Base-by-base conservation (phyloP, 2,888 invertebrate species). In the Apodemia mormo region DNA sequence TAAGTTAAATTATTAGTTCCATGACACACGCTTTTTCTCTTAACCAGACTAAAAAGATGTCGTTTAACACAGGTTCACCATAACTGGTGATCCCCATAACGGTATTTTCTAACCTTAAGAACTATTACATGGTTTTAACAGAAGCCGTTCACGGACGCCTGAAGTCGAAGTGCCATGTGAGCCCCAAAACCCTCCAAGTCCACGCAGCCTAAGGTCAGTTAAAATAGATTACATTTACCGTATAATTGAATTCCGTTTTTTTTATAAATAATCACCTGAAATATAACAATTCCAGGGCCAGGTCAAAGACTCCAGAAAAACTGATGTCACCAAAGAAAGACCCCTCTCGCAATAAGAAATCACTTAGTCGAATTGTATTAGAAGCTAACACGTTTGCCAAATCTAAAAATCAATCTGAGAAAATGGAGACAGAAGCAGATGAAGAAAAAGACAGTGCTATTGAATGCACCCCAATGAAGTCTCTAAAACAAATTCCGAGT, bases 261-360 rank as follows among this genome's bases (percentile, higher is more conserved):
- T 54, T 22, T 22, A 54, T 22, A n/a, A 54, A 54, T 22, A n/a
- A 7, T 54, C 22, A 54, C 0, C 22, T n/a, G 8, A 54, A 22
- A 8, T 54, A n/a, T 54, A 22, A 22, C 6, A 83, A 74, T 73
- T 75, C 6, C 76, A 93, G 92, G 70, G 87, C 86, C 75, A 85
- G 90, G 30, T 85, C 91, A 2, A 92, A 89, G 79, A 94, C 93
- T 2, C 93, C 93, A 9, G 93, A 93, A 72, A 92, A 90, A 76
- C 71, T 87, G 1, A 83, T 89, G 79, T 86, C 92, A 1, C 87
- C 90, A 1, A 89, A 85, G 75, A 76, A 81, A 61, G 92, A 90
- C 49, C 80, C 85, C 1, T 79, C 80, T 29, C 84, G 83, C 71
- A 75, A 78, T 68, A 90, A 86, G 69, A 93, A 90, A 76, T 86